These are phyloP conservation scores for Meleagris gallopavo DNA, from an alignment of 2,113 vertebrate species.

Conservation along the genomic window DNA sequence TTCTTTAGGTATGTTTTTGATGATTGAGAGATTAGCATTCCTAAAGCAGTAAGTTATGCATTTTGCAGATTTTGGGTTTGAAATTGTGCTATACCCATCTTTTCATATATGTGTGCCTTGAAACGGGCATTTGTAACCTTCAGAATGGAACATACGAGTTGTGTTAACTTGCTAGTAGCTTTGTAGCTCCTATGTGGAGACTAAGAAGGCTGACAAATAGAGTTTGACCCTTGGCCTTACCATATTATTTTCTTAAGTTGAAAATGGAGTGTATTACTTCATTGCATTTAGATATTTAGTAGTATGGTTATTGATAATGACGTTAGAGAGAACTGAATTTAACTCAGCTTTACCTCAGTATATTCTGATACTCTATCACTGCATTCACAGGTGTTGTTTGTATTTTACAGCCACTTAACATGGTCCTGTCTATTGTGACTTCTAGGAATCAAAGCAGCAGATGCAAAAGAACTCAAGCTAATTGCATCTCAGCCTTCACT, in stretches of 20 bases:
- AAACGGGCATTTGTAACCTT: neutral
- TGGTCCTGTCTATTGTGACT: neutral
- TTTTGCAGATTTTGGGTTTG: neutral
- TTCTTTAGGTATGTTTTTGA: conserved; percentile 85
- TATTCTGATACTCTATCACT: neutral
- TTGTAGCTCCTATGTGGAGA: neutral
- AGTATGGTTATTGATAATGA: neutral
- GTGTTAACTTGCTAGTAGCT: neutral
- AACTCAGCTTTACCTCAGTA: neutral
- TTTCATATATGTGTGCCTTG: neutral
- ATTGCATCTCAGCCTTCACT: conserved; percentile 89
- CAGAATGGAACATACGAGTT: neutral
- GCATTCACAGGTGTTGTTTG: neutral
- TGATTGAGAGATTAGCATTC: neutral
- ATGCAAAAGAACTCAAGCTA: conserved; percentile 87
- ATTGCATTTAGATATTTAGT: neutral
- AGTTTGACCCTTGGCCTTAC: neutral
- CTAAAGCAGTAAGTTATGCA: neutral
- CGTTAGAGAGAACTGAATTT: neutral
- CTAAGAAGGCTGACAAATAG: neutral
- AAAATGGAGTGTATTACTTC: neutral
- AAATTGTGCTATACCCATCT: neutral
- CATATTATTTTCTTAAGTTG: neutral
- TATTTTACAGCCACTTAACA: neutral
- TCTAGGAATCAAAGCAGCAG: conserved; percentile 90